Evolutionary conservation across 2,113 vertebrate genomes (phyloP).

Genomic region (Calypte anna): DNA sequence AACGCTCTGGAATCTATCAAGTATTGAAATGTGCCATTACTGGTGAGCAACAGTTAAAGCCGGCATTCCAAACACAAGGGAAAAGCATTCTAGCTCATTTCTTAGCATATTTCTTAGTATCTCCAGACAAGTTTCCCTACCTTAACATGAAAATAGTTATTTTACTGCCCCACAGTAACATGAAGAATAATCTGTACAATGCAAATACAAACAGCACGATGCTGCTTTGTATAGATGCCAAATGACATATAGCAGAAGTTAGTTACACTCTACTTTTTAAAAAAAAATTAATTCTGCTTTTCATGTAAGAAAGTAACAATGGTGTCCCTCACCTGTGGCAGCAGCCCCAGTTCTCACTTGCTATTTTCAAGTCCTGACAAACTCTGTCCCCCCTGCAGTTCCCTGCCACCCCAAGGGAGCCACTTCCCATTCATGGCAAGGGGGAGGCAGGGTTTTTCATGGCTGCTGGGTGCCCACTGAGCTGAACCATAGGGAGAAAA

Average conservation of each 20-base stretch:
- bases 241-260: neutral
- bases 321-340: neutral
- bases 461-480: neutral
- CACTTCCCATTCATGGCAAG: neutral
- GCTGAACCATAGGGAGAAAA: neutral
- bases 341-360: neutral
- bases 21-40: constrained; percentile 30
- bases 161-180: neutral
- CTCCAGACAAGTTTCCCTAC: neutral
- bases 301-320: neutral
- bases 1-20: constrained; percentile 36
- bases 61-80: neutral
- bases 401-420: neutral
- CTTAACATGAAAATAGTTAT: neutral
- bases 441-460: no score
- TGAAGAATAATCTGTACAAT: neutral
- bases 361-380: neutral
- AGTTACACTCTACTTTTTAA: neutral
- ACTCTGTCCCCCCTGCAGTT: neutral
- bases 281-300: neutral
- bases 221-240: neutral
- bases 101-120: neutral
- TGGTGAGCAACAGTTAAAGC: constrained; percentile 34
- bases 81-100: neutral
- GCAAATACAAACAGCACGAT: neutral